Conservation (phyloP, 2,113 vertebrate species). For the Otis tarda region DNA sequence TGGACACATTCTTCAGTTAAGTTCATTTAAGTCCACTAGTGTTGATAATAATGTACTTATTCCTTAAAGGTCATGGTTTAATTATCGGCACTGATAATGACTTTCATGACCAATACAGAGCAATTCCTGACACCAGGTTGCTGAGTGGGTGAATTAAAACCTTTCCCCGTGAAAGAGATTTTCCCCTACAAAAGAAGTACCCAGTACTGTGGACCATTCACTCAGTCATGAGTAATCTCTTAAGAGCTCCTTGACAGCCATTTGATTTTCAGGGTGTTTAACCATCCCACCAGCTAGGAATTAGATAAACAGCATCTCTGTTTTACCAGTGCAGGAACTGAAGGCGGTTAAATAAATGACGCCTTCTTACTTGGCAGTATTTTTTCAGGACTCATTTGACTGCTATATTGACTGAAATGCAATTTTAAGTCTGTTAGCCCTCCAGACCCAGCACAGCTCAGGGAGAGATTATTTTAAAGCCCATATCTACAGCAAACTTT, state of each 20-base stretch:
- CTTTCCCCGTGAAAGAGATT: neutral
- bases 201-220: neutral
- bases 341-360: neutral
- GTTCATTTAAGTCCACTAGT: neutral
- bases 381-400: neutral
- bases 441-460: neutral
- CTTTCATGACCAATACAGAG: neutral
- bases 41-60: neutral
- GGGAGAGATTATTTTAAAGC: neutral
- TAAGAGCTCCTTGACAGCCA: neutral
- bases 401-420: neutral
- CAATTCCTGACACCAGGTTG: neutral
- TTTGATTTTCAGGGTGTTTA: constrained; percentile 24
- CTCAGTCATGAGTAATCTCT: neutral
- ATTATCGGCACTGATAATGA: rapidly evolving
- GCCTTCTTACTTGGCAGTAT: neutral
- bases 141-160: neutral
- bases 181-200: neutral
- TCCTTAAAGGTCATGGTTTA: neutral
- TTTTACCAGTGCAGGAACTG: neutral
- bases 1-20: neutral
- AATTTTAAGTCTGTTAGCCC: neutral
- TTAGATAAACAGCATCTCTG: neutral
- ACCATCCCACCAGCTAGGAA: neutral
- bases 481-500: neutral